Evolutionary conservation across 2,797 vertebrate genomes (phyloP), one percentile per base, ranked within the genome.

Genomic region (Uromys caudimaculatus): DNA sequence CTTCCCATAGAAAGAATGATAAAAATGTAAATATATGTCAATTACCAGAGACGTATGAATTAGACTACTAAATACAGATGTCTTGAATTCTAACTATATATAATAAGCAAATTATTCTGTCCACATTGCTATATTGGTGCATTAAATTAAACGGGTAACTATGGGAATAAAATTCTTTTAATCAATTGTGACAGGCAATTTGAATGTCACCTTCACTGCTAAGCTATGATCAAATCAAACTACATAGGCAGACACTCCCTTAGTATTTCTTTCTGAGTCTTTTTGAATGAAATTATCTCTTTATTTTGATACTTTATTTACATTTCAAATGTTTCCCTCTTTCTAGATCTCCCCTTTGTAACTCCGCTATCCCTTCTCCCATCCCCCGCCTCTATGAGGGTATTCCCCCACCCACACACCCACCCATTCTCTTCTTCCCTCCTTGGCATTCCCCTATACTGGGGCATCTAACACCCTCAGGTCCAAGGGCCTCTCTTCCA

Each of bases 1-100:
- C 21, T 13, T 17, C 64, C 2, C 24, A 1, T 24, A 11, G n/a
- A 14, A 35, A 85, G n/a, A 92, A 9, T 52, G 50, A 13, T 89
- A 88, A 94, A 94, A 82, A 13, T 85, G 27, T 86, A 81, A 93
- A 95, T 91, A 32, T 23, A 44, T 32, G 7, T 62, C 60, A 60
- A 78, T 90, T 90, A 56, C 23, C 11, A 93, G 50, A 91, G 14
- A 17, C 1, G 27, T 64, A 90, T 89, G 44, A 85, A 87, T 79
- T 62, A 4, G 19, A 89, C 92, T 91, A 54, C 6, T 84, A 73
- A 89, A 79, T 69, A 17, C 3, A 89, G 17, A 32, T 67, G 23
- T 76, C 58, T 86, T 5, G 24, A 94, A 84, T 60, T 84, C 2
- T 52, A 23, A 64, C 32, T 69, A 27, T 69, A 2, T 44, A 85